Conservation (phyloP, 2,888 invertebrate genomes). For the Piscicola geometra region DNA sequence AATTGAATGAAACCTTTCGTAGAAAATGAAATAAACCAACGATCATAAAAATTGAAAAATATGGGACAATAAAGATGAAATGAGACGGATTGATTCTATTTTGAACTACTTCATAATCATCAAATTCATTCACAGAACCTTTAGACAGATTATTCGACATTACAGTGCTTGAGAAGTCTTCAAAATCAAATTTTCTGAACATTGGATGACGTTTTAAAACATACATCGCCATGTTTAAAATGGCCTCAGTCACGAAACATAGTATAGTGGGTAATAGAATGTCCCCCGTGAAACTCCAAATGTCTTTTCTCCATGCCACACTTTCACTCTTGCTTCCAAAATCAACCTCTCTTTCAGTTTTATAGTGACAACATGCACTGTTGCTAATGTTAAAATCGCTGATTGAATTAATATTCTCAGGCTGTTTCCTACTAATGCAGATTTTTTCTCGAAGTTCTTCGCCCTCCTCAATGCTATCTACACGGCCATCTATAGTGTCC, state of each 20-base stretch:
- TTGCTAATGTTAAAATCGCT: too few species aligned
- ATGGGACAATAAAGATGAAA: neutral
- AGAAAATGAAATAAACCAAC: neutral
- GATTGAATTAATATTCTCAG: neutral
- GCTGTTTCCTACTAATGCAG: neutral
- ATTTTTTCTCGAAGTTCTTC: too few species aligned
- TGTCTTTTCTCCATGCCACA: neutral
- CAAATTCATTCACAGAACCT: neutral
- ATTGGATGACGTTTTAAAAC: neutral
- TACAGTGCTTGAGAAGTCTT: neutral
- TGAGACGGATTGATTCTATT: neutral
- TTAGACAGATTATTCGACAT: neutral
- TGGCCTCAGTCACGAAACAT: neutral
- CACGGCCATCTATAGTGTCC: neutral
- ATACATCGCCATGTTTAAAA: neutral
- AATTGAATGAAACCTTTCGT: neutral
- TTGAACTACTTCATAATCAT: neutral
- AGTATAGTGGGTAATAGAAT: neutral
- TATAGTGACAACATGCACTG: too few species aligned
- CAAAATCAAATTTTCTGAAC: neutral
- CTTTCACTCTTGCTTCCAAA: too few species aligned
- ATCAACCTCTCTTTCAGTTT: too few species aligned
- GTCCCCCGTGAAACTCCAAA: neutral
- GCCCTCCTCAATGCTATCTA: neutral
- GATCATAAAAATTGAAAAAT: neutral